Evolutionary conservation across 2,888 invertebrate genomes (phyloP), one percentile per base, ranked within the genome.

Genomic region (Mongoloraphidia duomilia): DNA sequence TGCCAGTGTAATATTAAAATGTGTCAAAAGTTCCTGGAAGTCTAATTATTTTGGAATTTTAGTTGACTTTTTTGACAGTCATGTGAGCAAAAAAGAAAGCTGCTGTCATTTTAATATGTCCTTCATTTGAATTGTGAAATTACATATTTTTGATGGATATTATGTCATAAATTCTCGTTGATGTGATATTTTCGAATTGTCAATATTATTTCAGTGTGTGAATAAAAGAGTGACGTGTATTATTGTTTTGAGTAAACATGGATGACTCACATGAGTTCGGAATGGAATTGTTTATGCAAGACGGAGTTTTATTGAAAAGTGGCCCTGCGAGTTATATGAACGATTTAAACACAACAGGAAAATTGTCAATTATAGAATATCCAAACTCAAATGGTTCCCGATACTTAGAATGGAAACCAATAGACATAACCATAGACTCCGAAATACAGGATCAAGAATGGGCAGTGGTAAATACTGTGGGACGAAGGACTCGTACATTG

Each of bases 371-470:
- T 46, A 77, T 79, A 1, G 78, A 82, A 68, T 78, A 77, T 59
- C 68, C 73, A 48, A 70, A 68, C 52, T 57, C 62, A 5, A 61
- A 60, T 47, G 66, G 72, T 47, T 66, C 66, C 56, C 55, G 63
- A 47, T 64, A 59, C 55, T 77, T 91, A 47, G 90, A 90, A 65
- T 91, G 90, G 91, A 79, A 83, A 61, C 86, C 86, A 1, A 80
- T 80, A 52, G 87, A 88, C 62, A 71, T 85, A 54, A 85, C 82
- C 42, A 77, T 88, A 11, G 84, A 86, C 56, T 79, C 81, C 0
- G 85, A 85, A 56, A 77, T 78, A 2, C 84, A 84, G 59, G 84
- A 85, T 61, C 84, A 85, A 60, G 88, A 87, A 60, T 89, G 90
- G 90, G 84, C 87, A 1, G 73, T 89, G 49, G 87, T 89, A 13